Evolutionary conservation across 2,888 invertebrate genomes (phyloP), one percentile per base, ranked within the genome.

Genomic region (Maniola hyperantus): DNA sequence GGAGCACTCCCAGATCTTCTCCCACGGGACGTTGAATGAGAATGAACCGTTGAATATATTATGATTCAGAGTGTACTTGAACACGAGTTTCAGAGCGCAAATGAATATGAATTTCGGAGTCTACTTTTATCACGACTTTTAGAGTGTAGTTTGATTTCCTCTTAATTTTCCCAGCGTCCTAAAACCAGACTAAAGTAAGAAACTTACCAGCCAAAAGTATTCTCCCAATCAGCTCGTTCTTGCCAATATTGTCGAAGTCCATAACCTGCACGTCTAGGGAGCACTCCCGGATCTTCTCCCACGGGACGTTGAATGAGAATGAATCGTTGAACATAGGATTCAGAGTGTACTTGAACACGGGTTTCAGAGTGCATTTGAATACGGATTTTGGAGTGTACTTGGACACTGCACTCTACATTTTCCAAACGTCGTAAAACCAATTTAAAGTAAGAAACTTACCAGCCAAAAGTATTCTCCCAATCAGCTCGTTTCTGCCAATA

Each of bases 401-500:
- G 26, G 4, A 26, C 4, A 26, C 4, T 26, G 26, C 26, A 26
- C 26, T 26, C 26, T 4, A 2, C 2, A 26, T 26, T 26, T 26
- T 26, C 26, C 26, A 1, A 26, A 4, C 26, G 26, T 26, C 26
- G 2, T 26, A n/a, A n/a, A n/a, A n/a, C n/a, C n/a, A 51, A 8
- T 8, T 0, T 8, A 26, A 54, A 34, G 13, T 15, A 15, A 34
- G 20, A 53, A 26, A 74, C 92, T 93, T 85, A 96, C 98, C 98
- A 81, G 98, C 98, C 79, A 98, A 93, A 76, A 97, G 94, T 91
- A 99, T 98, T 83, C 98, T 94, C 13, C 98, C 98, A 80, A 98
- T 98, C 76, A 98, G 94, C 88, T 98, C 98, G 83, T 98, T 98
- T 73, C 98, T 93, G 59, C 98, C 98, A 76, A 99, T 97, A 86